phyloP scores from a whole-genome alignment of 2,113 vertebrate species.

The Neotragus moschatus region DNA sequence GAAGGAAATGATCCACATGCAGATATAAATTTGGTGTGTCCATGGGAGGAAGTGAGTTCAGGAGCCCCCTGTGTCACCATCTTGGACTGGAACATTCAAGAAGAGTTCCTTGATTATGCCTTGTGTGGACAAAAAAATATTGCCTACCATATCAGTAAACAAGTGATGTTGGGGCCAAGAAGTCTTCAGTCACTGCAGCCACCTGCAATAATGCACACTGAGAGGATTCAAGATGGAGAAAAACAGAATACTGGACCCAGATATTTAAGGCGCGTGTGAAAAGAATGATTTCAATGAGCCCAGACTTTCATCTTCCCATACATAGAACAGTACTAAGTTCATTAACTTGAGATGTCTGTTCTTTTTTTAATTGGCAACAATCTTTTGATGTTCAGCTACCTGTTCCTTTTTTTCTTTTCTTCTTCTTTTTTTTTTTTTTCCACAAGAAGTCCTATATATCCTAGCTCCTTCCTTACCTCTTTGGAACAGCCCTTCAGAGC shows the following conservation, averaged over 20 bases:
- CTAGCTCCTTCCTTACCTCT: neutral
- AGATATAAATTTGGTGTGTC: neutral
- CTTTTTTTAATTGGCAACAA: neutral
- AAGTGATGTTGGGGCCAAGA: neutral
- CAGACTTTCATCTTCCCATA: neutral
- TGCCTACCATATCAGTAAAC: neutral
- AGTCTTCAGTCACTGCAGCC: neutral
- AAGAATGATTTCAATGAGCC: neutral
- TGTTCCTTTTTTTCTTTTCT: neutral
- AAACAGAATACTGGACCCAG: neutral
- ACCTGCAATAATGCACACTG: neutral
- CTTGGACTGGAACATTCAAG: neutral
- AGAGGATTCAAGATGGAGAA: neutral
- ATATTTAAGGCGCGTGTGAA: neutral
- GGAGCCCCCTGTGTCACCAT: neutral
- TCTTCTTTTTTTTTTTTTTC: neutral
- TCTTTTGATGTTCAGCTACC: neutral
- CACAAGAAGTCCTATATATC: neutral
- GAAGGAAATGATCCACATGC: neutral
- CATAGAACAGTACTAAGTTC: neutral
- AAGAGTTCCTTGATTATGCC: neutral
- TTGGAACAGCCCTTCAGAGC: neutral
- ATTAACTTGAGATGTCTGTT: neutral
- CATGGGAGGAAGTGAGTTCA: neutral
- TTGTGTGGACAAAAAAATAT: neutral